A percentile compares a stretch with the other conserved stretches of the same genome.
phyloP scores from a whole-genome alignment of 2,888 invertebrate genomes.

The Oxyteleia sp. region DNA sequence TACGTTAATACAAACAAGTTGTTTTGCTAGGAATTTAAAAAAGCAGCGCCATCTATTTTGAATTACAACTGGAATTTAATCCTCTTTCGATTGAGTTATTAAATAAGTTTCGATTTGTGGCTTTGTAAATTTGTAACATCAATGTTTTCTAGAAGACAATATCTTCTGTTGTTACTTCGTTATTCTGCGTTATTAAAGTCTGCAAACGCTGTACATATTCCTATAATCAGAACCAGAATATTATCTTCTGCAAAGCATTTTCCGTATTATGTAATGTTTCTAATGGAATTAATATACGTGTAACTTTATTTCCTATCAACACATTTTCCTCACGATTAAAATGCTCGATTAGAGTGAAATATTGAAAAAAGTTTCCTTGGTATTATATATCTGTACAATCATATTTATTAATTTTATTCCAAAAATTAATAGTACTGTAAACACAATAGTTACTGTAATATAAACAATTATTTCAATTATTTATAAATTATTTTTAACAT shows the following conservation, averaged over 20 bases:
- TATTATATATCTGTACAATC: too few relatives aligned
- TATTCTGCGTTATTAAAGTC: too few relatives aligned
- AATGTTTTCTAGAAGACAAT: slow-evolving; percentile 27
- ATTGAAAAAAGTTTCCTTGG: neutral
- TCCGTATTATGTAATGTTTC: slow-evolving; percentile 6
- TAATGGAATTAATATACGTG: slow-evolving; percentile 4
- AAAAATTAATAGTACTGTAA: too few relatives aligned
- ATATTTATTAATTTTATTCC: too few relatives aligned
- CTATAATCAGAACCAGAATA: neutral
- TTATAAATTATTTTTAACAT: too few relatives aligned
- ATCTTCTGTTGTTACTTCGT: neutral
- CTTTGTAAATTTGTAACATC: slow-evolving; percentile 20
- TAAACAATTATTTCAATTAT: too few relatives aligned
- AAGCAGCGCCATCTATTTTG: neutral
- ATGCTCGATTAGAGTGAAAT: neutral
- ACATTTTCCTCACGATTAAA: slow-evolving; percentile 10
- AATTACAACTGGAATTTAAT: slow-evolving; percentile 33
- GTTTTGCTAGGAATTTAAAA: neutral
- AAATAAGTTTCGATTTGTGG: slow-evolving; percentile 34
- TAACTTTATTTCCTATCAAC: neutral
- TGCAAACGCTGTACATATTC: neutral
- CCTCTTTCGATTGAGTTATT: slow-evolving; percentile 12
- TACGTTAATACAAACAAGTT: slow-evolving; percentile 2
- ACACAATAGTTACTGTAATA: too few relatives aligned
- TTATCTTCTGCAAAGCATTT: slow-evolving; percentile 14